Percentiles rank a stretch among this genome's conserved stretches.
Conservation (phyloP, 2,888 invertebrate species). For the Lingula anatina region DNA sequence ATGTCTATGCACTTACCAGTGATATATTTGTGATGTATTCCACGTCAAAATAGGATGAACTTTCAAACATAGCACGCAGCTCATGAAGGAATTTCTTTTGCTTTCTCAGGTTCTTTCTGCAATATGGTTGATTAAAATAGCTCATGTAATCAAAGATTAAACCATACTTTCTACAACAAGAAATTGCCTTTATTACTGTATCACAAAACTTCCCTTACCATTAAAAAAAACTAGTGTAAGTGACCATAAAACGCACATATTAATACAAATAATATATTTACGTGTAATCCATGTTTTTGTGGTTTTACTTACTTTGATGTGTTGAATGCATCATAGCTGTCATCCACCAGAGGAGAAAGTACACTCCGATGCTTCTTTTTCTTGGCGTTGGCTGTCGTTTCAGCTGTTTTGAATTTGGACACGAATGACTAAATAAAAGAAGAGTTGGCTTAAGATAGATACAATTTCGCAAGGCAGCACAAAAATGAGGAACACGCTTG, state of each 20-base stretch:
- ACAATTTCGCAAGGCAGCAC: too few species aligned
- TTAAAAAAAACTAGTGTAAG: too few species aligned
- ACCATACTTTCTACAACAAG: too few species aligned
- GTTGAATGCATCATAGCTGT: constrained; percentile 35
- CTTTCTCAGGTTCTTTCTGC: constrained; percentile 28
- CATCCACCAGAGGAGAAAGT: constrained; percentile 20
- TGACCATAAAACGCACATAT: too few species aligned
- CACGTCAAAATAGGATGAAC: constrained; percentile 46
- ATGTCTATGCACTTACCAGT: constrained; percentile 38
- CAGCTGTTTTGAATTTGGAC: constrained; percentile 44
- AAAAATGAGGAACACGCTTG: too few species aligned
- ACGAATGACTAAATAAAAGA: constrained; percentile 45
- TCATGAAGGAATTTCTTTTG: constrained; percentile 40
- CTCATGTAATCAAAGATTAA: too few species aligned
- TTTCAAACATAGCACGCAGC: constrained; percentile 45
- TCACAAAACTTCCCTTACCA: too few species aligned
- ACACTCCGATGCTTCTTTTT: constrained; percentile 13
- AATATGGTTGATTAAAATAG: constrained; percentile 1
- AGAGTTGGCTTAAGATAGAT: too few species aligned
- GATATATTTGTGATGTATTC: constrained; percentile 42
- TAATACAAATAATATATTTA: too few species aligned
- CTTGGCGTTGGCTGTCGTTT: constrained; percentile 17
- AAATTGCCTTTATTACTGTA: too few species aligned
- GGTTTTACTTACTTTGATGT: constrained; percentile 30
- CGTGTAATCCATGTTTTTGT: background rate